phyloP scores from a whole-genome alignment of 2,888 invertebrate species.

The Stegophylla sp. region DNA sequence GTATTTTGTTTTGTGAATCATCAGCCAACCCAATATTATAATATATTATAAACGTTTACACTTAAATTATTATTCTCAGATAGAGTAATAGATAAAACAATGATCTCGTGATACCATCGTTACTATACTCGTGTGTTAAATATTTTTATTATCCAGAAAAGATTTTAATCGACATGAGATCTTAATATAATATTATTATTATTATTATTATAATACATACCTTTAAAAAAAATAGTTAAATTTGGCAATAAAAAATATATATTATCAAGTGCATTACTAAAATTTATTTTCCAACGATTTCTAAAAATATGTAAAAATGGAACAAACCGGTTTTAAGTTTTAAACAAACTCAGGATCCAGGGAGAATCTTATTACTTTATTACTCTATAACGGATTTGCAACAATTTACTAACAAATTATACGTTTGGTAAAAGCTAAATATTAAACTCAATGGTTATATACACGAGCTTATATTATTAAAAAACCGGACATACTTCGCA shows the following conservation, averaged over 20 bases:
- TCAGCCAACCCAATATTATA: no score
- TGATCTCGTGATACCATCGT: not conserved
- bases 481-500: not conserved
- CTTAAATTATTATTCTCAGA: no score
- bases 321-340: conserved; percentile 17
- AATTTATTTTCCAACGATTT: conserved; percentile 16
- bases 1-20: no score
- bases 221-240: not conserved
- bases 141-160: not conserved
- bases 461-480: not conserved
- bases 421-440: not conserved
- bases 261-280: not conserved
- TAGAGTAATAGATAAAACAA: no score
- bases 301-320: not conserved
- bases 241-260: conserved; percentile 12
- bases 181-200: no score
- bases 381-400: conserved; percentile 13
- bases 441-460: not conserved
- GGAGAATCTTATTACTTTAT: not conserved
- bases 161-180: not conserved
- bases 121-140: not conserved
- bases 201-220: no score
- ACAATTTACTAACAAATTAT: conserved; percentile 17
- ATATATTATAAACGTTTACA: no score
- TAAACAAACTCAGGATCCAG: not conserved